A percentile compares a stretch with the other conserved stretches of the same genome.
phyloP scores from a whole-genome alignment of 2,113 vertebrate genomes.

The Pedionomus torquatus region DNA sequence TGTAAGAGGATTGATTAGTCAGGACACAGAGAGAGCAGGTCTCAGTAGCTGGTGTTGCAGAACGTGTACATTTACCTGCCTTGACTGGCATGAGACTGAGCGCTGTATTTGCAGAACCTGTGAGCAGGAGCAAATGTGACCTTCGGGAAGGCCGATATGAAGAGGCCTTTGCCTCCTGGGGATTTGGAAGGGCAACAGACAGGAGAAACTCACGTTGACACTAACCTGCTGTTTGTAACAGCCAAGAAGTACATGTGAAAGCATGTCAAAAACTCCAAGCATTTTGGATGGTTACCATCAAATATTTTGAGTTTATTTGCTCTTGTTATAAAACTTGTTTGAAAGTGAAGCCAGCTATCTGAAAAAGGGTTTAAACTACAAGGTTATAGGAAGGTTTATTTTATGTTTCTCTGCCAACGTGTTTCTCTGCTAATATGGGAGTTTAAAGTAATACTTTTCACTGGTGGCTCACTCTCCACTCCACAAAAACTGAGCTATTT shows the following conservation, averaged over 20 bases:
- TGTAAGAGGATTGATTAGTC: neutral
- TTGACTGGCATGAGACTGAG: neutral
- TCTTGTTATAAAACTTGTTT: slow-evolving; percentile 16
- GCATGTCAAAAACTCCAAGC: slow-evolving; percentile 54
- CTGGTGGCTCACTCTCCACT: neutral
- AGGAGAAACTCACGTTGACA: neutral
- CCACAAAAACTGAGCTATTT: neutral
- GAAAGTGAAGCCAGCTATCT: slow-evolving; percentile 5
- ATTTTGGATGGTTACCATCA: slow-evolving; percentile 38
- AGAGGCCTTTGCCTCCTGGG: neutral
- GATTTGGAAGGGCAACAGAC: neutral
- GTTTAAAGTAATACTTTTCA: neutral
- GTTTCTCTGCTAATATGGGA: neutral
- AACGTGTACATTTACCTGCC: neutral
- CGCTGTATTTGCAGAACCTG: neutral
- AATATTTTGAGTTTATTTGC: slow-evolving; percentile 37
- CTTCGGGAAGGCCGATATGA: neutral
- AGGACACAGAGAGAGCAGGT: neutral
- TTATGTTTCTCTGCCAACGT: neutral
- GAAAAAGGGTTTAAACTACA: neutral
- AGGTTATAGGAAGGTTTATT: neutral
- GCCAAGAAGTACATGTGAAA: slow-evolving; percentile 43
- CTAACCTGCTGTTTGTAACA: neutral
- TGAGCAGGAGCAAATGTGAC: neutral
- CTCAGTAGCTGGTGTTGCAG: neutral